Base-by-base conservation (phyloP, 2,888 invertebrate genomes). In the Mythimna albipuncta region DNA sequence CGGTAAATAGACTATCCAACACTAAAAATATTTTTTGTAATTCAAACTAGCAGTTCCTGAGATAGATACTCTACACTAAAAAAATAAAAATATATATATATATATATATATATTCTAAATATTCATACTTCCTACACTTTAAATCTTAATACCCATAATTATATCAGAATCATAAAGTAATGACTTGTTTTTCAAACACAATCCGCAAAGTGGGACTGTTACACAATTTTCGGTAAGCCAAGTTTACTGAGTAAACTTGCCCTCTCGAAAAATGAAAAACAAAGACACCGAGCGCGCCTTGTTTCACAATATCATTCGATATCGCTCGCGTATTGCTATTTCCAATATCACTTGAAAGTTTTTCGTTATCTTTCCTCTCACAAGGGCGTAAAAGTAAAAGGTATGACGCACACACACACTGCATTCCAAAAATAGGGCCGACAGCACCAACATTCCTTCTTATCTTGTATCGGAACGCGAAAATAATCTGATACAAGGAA, bases 311-410 rank as follows among this genome's bases (percentile, higher is more conserved):
- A 77, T 79, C 59, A 79, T 79, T 79, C 61, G 79, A 76, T 78
- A 77, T 73, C 61, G 76, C 55, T 54, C 79, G 74, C 21, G 61
- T 77, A 75, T 69, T 79, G 75, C 75, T 80, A 77, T 80, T 77
- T 78, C 77, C 76, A 78, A 78, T 78, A 78, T 78, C 76, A 75
- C 75, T 78, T 59, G 81, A 80, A 80, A 78, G 69, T 80, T 79
- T 77, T 80, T 61, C 64, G 75, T 75, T 78, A 80, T 80, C 75
- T 78, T 69, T 78, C 16, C 59, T 50, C 77, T 75, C 61, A 77
- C 80, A 80, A 80, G 75, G 55, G 75, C 80, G 75, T 77, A 77
- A 69, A 75, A 75, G 50, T 59, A 79, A 80, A 78, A 75, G 74
- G 80, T 77, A 75, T 75, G 64, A 80, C 64, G 66, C 77, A 79